Evolutionary conservation across 1,140 invertebrate species (phyloP).

Genomic region (Mya arenaria): DNA sequence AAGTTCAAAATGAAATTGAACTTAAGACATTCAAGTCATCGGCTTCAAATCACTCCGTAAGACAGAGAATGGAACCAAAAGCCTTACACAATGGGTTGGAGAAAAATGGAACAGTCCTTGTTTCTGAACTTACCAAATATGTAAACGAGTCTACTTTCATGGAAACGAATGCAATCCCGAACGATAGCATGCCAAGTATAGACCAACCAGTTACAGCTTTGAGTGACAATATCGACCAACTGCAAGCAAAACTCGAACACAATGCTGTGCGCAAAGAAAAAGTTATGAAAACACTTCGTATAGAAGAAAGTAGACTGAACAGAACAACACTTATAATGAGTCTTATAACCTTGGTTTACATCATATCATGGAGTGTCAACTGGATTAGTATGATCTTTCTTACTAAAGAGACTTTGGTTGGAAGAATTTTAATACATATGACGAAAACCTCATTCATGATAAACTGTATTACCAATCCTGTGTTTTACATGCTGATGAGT

Average conservation of each 20-base stretch:
- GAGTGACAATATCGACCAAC: background rate
- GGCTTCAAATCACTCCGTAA: too few relatives aligned
- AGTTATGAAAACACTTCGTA: background rate
- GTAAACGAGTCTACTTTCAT: background rate
- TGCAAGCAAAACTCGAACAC: background rate
- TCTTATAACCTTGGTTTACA: constrained; percentile 4
- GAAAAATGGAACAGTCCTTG: background rate
- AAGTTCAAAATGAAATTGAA: too few relatives aligned
- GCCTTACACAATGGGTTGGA: background rate
- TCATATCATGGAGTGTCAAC: background rate
- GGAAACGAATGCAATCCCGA: background rate
- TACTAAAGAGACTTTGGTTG: background rate
- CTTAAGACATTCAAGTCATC: too few relatives aligned
- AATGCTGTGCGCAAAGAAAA: background rate
- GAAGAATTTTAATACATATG: background rate
- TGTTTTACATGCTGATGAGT: constrained; percentile 9
- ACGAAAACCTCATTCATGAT: background rate
- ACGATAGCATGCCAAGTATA: background rate
- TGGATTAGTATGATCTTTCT: background rate
- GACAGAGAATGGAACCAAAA: too few relatives aligned
- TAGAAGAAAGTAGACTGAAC: background rate
- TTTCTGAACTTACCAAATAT: background rate
- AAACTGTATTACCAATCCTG: constrained; percentile 17
- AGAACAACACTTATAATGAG: constrained; percentile 28
- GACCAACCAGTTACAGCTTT: background rate